Percentiles rank a stretch among this genome's conserved stretches.
Conservation (phyloP, 2,797 vertebrate genomes). For the Mormyrops boulengeri region DNA sequence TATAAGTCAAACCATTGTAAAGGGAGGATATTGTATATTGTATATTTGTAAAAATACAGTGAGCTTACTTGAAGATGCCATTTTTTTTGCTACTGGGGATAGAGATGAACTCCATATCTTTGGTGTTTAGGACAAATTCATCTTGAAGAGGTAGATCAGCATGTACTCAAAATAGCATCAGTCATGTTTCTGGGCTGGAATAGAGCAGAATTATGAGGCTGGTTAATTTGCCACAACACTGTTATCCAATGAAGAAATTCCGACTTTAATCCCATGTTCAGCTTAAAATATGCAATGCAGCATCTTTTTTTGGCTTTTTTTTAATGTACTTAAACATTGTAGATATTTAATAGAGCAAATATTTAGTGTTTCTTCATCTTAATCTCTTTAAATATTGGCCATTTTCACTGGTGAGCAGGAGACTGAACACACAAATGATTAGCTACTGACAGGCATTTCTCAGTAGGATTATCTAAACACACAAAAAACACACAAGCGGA, state of each 20-base stretch:
- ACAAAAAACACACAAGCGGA: not conserved
- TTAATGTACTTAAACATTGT: not conserved
- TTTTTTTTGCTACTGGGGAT: not conserved
- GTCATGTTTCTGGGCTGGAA: not conserved
- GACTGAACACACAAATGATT: not conserved
- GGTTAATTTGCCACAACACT: not conserved
- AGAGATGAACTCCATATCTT: not conserved
- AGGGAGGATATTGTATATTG: not conserved
- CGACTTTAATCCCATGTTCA: not conserved
- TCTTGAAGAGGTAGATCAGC: not conserved
- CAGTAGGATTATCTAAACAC: not conserved
- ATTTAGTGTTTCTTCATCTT: not conserved
- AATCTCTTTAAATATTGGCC: not conserved
- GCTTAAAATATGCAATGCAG: not conserved
- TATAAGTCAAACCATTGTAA: not conserved
- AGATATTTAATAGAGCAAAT: not conserved
- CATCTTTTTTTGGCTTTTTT: not conserved
- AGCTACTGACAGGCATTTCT: not conserved
- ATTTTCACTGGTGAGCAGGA: not conserved
- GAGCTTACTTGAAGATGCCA: not conserved
- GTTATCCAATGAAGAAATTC: not conserved
- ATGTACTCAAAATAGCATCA: not conserved
- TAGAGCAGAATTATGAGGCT: not conserved
- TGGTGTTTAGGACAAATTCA: not conserved
- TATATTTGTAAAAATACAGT: not conserved